phyloP scores from a whole-genome alignment of 2,113 vertebrate species.

The Glareola pratincola region DNA sequence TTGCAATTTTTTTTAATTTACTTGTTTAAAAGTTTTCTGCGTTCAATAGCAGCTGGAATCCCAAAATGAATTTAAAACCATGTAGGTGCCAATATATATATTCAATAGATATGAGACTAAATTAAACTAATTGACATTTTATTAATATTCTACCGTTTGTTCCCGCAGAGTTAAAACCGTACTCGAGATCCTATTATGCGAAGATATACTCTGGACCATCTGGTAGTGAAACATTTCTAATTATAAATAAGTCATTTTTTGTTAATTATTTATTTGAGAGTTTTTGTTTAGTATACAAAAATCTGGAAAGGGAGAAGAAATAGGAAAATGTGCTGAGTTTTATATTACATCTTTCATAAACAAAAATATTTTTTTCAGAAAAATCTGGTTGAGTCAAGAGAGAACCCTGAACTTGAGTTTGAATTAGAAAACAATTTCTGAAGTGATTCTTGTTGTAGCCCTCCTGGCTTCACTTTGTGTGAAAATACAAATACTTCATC shows the following conservation, averaged over 20 bases:
- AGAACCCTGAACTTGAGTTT: background rate
- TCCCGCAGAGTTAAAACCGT: conserved; percentile 71
- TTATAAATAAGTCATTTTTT: conserved; percentile 77
- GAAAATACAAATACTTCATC: background rate
- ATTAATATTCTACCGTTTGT: conserved; percentile 80
- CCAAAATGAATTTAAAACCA: conserved; percentile 74
- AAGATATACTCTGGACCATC: conserved; percentile 75
- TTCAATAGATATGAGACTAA: conserved; percentile 73
- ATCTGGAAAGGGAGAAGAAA: conserved; percentile 34
- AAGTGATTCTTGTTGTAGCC: background rate
- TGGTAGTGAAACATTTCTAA: conserved; percentile 73
- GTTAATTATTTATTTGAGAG: conserved; percentile 68
- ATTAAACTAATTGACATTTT: conserved; percentile 84
- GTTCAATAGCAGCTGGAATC: conserved; percentile 45
- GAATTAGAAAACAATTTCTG: background rate
- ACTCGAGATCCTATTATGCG: conserved; percentile 62
- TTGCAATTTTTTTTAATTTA: background rate
- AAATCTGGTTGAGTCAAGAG: background rate
- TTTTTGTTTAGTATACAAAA: conserved; percentile 61
- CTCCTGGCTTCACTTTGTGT: background rate
- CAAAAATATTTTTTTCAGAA: background rate
- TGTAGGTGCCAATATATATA: conserved; percentile 70
- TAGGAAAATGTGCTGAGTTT: background rate
- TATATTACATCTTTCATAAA: conserved; percentile 15
- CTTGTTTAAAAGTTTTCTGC: conserved; percentile 24